phyloP scores from a whole-genome alignment of 2,113 vertebrate species.

The Hemiprocne comata region DNA sequence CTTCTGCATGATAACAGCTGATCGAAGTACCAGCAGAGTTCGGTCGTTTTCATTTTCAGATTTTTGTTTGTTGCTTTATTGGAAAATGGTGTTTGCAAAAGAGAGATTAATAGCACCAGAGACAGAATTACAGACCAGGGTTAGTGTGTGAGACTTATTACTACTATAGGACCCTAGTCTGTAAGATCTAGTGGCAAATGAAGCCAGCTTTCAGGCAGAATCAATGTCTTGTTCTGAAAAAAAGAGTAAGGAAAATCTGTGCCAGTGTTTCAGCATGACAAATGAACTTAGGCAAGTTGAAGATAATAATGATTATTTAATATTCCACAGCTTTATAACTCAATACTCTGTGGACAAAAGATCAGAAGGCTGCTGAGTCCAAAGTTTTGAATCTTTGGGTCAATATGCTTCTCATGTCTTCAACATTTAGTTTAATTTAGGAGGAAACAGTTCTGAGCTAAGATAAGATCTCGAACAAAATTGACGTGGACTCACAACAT shows the following conservation, averaged over 20 bases:
- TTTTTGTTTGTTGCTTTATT: background rate
- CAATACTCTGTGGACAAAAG: slow-evolving; percentile 25
- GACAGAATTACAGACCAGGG: background rate
- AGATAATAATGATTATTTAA: slow-evolving; percentile 65
- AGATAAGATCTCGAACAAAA: slow-evolving; percentile 67
- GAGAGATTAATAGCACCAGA: background rate
- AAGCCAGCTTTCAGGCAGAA: background rate
- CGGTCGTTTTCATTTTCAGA: background rate
- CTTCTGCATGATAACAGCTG: background rate
- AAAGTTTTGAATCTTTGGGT: slow-evolving; percentile 54
- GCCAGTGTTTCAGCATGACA: slow-evolving; percentile 11
- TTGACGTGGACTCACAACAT: slow-evolving; percentile 55
- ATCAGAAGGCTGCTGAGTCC: slow-evolving; percentile 42
- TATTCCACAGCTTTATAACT: slow-evolving; percentile 64
- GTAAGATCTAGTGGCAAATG: background rate
- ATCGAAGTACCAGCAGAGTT: background rate
- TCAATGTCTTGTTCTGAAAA: background rate
- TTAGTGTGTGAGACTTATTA: background rate
- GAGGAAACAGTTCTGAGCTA: slow-evolving; percentile 53
- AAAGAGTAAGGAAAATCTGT: background rate
- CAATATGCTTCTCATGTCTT: slow-evolving; percentile 59
- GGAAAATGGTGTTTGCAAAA: background rate
- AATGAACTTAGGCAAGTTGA: slow-evolving; percentile 53
- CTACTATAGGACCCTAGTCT: background rate
- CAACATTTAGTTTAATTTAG: slow-evolving; percentile 63